Evolutionary conservation across 2,113 vertebrate genomes (phyloP).

Genomic region (Sclerurus mexicanus): DNA sequence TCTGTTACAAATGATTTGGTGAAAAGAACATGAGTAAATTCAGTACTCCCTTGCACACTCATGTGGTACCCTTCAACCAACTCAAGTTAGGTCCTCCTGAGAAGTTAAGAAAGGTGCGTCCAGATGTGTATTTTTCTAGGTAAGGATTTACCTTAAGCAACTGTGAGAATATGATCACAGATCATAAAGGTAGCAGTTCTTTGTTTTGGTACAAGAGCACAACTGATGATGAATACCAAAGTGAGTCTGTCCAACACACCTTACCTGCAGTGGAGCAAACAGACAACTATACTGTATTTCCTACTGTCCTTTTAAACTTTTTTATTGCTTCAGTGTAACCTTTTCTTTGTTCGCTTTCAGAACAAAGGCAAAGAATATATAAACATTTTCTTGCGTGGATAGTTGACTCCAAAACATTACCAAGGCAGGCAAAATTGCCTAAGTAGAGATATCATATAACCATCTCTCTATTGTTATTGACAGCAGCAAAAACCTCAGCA

Average conservation of each 20-base stretch:
- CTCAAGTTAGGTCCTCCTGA: background rate
- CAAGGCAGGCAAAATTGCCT: background rate
- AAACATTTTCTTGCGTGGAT: background rate
- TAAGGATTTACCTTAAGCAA: background rate
- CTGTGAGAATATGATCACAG: background rate
- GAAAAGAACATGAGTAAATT: slow-evolving; percentile 18
- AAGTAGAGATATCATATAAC: background rate
- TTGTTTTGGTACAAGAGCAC: background rate
- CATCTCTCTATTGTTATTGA: background rate
- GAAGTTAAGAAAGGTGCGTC: background rate
- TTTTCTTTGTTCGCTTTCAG: background rate
- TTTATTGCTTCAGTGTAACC: background rate
- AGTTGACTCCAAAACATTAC: background rate
- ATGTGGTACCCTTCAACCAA: background rate
- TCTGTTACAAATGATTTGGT: slow-evolving; percentile 31
- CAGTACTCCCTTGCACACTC: background rate
- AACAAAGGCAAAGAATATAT: background rate
- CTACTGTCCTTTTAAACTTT: background rate
- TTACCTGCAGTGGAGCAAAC: background rate
- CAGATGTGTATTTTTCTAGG: background rate
- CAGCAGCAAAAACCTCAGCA: background rate
- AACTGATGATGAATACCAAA: background rate
- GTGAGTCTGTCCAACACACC: background rate
- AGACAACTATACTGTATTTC: background rate
- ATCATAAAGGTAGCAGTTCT: background rate